Base-by-base conservation (phyloP, 2,888 invertebrate genomes). In the Lepidocyrtoides sp. region DNA sequence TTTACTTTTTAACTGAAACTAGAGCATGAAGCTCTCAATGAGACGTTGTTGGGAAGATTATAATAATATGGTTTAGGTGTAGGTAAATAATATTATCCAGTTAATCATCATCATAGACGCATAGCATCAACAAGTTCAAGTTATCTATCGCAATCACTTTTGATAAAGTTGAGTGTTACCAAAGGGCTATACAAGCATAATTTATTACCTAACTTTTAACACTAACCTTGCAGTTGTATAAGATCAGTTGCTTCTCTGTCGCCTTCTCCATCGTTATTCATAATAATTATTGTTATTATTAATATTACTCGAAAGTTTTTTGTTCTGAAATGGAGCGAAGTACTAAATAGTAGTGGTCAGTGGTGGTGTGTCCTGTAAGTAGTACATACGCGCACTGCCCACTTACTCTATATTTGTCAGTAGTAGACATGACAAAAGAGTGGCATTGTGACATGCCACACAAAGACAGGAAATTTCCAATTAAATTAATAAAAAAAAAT, bases 191-290 rank as follows among this genome's bases (percentile, higher is more conserved):
- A 23, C 3, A n/a, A 57, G 20, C 57, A 23, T 4, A 20, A 57
- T 57, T 23, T 12, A 17, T 54, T 54, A 44, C 17, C 7, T 57
- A 57, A 57, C 57, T 57, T 5, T 17, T 54, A 20, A 17, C 66
- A 66, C 66, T 66, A 66, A 66, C 63, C 26, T 63, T 63, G 57
- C 57, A 57, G 23, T 63, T 26, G 12, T 66, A 36, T 14, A 66
- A 66, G 66, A 66, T 66, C 66, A 32, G 66, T 29, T 66, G 66
- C 66, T 66, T n/a, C n/a, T n/a, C n/a, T 66, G 32, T 66, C 66
- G 32, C 66, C 66, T n/a, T n/a, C n/a, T 32, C 66, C 29, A 66
- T 57, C 29, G 36, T 57, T 57, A n/a, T n/a, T n/a, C n/a, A n/a
- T n/a, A n/a, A n/a, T n/a, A n/a, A n/a, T n/a, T n/a, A n/a, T n/a